Evolutionary conservation across 2,888 invertebrate genomes (phyloP).

Genomic region (Cantharis lateralis): DNA sequence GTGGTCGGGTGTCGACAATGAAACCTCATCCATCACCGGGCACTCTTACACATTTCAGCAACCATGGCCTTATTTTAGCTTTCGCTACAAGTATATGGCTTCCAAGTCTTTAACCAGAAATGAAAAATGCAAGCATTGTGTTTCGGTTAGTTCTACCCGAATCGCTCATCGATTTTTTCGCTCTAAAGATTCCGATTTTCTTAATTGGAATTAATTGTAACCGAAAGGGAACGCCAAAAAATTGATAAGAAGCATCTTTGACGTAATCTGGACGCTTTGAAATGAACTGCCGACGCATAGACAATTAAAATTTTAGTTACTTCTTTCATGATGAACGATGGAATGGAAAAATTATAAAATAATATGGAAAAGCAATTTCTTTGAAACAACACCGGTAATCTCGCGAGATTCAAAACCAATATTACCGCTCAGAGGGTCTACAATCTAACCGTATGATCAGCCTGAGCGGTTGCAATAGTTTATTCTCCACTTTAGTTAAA

Average conservation of each 20-base stretch:
- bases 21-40: slow-evolving; percentile 49
- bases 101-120: slow-evolving; percentile 6
- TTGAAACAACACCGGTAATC: too few species aligned
- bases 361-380: too few species aligned
- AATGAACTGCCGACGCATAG: too few species aligned
- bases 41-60: slow-evolving; percentile 24
- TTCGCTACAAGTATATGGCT: slow-evolving; percentile 13
- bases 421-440: background rate
- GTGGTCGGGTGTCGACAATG: slow-evolving; percentile 46
- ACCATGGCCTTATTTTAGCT: slow-evolving; percentile 18
- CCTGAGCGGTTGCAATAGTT: background rate
- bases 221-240: background rate
- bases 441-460: background rate
- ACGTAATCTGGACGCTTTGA: background rate
- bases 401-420: background rate
- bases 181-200: background rate
- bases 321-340: too few species aligned
- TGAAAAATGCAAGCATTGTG: slow-evolving; percentile 1
- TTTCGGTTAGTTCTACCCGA: background rate
- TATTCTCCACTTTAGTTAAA: background rate
- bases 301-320: too few species aligned
- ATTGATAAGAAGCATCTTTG: background rate
- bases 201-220: background rate
- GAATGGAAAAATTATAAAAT: too few species aligned
- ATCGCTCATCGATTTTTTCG: background rate